These are phyloP conservation scores for Colinus virginianus DNA, from an alignment of 2,113 vertebrate species.

Conservation along the genomic window DNA sequence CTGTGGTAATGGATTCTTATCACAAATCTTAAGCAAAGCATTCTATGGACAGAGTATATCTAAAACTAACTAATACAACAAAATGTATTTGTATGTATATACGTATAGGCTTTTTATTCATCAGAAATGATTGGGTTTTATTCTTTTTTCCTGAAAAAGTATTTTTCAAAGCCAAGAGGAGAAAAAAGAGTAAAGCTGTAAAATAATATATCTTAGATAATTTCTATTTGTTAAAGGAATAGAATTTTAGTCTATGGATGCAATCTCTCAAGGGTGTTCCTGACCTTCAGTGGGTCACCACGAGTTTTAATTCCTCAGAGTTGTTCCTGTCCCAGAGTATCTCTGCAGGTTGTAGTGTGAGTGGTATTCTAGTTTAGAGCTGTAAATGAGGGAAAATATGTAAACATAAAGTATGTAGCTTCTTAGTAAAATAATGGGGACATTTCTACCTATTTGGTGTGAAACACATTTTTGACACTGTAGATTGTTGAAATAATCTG, in stretches of 20 bases:
- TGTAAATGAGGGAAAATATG: not conserved
- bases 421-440: not conserved
- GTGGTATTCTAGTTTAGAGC: not conserved
- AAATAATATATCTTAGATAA: not conserved
- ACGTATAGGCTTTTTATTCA: not conserved
- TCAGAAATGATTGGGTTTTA: not conserved
- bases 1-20: conserved; percentile 3
- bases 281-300: rapidly evolving
- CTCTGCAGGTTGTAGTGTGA: no score
- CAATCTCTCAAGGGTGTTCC: not conserved
- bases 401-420: rapidly evolving
- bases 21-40: not conserved
- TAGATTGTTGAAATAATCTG: not conserved
- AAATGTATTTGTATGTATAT: not conserved
- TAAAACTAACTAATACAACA: not conserved
- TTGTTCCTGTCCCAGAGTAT: rapidly evolving
- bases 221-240: rapidly evolving
- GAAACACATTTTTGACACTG: not conserved
- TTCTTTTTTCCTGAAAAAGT: not conserved
- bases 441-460: not conserved
- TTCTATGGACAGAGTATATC: not conserved
- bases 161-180: no score
- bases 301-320: not conserved
- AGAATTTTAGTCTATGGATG: rapidly evolving
- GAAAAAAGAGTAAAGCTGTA: rapidly evolving